phyloP scores from a whole-genome alignment of 2,888 invertebrate species.

The Rhogogaster chlorosoma region DNA sequence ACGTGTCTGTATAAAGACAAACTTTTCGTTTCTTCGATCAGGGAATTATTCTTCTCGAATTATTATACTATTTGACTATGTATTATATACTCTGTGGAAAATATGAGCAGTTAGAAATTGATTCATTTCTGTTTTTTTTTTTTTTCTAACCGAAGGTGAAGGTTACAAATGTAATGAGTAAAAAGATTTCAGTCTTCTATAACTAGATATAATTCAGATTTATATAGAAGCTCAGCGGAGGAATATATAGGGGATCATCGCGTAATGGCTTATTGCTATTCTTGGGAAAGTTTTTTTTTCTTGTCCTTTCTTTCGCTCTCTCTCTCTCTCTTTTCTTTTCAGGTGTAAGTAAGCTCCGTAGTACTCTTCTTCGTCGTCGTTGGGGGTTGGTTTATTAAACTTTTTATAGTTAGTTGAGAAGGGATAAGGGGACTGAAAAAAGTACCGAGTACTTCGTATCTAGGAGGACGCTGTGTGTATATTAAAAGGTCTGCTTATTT shows the following conservation, averaged over 20 bases:
- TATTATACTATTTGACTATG: not conserved
- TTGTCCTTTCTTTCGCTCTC: constrained; percentile 7
- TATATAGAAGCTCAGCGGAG: constrained; percentile 58
- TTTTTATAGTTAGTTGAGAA: constrained; percentile 64
- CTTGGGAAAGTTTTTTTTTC: constrained; percentile 65
- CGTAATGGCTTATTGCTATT: constrained; percentile 70
- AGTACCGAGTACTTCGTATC: no score
- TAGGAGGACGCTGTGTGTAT: not conserved
- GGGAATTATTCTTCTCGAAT: not conserved
- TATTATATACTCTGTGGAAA: no score
- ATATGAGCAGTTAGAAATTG: no score
- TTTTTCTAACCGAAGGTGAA: not conserved
- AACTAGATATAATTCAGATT: constrained; percentile 71
- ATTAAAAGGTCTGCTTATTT: constrained; percentile 2
- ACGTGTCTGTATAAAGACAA: not conserved
- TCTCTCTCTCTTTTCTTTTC: not conserved
- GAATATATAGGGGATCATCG: constrained; percentile 66
- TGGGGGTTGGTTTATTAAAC: constrained; percentile 67
- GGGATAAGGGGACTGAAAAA: not conserved
- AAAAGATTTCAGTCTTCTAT: not conserved
- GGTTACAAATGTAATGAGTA: not conserved
- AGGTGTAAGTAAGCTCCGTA: constrained; percentile 64
- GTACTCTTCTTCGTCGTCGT: constrained; percentile 53
- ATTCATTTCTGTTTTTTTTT: not conserved
- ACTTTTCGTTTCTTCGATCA: not conserved